These are phyloP conservation scores for Lutjanus campechanus DNA, from an alignment of 2,797 vertebrate genomes.

Conservation along the genomic window DNA sequence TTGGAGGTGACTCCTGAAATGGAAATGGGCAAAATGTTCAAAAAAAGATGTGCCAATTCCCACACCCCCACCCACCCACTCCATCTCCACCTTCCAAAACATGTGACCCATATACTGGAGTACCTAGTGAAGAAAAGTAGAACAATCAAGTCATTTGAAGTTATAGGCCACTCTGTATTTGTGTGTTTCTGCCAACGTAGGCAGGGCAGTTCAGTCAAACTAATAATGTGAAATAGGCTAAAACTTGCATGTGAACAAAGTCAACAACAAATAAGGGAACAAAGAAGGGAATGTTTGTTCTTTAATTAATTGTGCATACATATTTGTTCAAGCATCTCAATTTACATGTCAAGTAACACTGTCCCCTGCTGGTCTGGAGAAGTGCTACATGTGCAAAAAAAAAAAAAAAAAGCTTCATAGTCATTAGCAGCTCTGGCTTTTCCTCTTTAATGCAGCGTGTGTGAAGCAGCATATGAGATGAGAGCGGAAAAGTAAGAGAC, in stretches of 20 bases:
- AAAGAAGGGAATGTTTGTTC: conserved; percentile 70
- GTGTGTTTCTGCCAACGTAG: conserved; percentile 73
- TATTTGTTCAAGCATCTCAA: conserved; percentile 70
- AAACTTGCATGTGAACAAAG: conserved; percentile 76
- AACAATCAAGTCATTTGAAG: conserved; percentile 83
- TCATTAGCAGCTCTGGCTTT: conserved; percentile 20
- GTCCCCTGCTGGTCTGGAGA: conserved; percentile 79
- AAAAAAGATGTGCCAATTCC: conserved; percentile 82
- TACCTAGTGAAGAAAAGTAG: conserved; percentile 79
- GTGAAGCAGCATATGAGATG: background rate
- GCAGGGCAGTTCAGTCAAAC: conserved; percentile 73
- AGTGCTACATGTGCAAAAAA: conserved; percentile 37
- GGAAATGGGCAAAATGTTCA: conserved; percentile 82
- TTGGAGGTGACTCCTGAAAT: conserved; percentile 85
- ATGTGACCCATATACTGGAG: conserved; percentile 81
- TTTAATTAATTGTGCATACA: conserved; percentile 73
- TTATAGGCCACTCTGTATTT: conserved; percentile 75
- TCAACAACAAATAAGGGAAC: conserved; percentile 81
- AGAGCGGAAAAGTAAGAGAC: background rate
- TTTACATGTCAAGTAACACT: conserved; percentile 72
- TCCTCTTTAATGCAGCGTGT: conserved; percentile 17
- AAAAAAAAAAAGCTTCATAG: background rate
- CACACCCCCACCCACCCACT: conserved; percentile 55
- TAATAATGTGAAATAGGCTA: conserved; percentile 71
- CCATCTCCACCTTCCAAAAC: conserved; percentile 83